A percentile compares a stretch with the other conserved stretches of the same genome.
Conservation (phyloP, 2,113 vertebrate genomes). For the Solenodon paradoxus region DNA sequence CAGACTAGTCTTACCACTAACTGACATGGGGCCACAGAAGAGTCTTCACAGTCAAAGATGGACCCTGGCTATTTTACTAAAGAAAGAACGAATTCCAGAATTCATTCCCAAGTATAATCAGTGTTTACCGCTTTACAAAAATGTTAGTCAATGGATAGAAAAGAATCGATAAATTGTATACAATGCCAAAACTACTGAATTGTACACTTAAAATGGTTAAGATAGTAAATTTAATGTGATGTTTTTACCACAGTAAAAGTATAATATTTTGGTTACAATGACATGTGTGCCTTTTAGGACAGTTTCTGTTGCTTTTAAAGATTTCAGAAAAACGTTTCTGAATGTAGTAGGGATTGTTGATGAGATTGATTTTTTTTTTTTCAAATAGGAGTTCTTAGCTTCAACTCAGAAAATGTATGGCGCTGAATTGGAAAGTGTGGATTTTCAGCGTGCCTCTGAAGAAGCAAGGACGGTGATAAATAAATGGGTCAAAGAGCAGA, state of each 20-base stretch:
- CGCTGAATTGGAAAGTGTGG: conserved; percentile 88
- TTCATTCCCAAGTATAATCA: not conserved
- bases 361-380: not conserved
- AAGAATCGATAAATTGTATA: not conserved
- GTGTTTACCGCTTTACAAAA: not conserved
- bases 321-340: not conserved
- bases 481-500: conserved; percentile 92
- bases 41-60: not conserved
- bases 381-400: conserved; percentile 87
- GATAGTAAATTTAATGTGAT: not conserved
- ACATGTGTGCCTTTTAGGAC: not conserved
- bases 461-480: conserved; percentile 88
- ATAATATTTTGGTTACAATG: not conserved
- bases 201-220: not conserved
- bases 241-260: not conserved
- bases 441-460: conserved; percentile 86
- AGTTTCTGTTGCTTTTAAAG: not conserved
- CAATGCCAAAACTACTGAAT: not conserved
- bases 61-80: not conserved
- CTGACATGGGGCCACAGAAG: accelerated
- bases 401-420: conserved; percentile 87
- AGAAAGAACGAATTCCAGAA: not conserved
- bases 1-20: too few species aligned
- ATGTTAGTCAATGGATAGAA: not conserved
- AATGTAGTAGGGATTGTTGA: not conserved